Evolutionary conservation across 2,797 vertebrate species (phyloP).

Genomic region (Sternarchorhynchus goeldii): DNA sequence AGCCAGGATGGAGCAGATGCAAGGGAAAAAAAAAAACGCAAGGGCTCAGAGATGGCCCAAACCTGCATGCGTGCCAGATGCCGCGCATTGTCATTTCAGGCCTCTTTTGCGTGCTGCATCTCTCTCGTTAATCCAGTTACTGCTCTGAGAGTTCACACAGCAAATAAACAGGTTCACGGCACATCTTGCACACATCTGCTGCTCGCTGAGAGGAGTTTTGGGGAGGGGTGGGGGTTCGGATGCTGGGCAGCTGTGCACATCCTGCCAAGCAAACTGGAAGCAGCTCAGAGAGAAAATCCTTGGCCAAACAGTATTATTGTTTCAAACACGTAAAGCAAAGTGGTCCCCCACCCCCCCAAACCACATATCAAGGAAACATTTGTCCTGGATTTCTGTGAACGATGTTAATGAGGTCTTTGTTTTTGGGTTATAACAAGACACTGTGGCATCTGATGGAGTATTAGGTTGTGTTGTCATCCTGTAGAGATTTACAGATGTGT

Average conservation of each 20-base stretch:
- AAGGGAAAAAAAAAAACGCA: too few relatives aligned
- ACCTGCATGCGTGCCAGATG: too few relatives aligned
- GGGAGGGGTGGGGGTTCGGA: not conserved
- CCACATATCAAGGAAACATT: not conserved
- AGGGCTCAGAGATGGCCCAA: too few relatives aligned
- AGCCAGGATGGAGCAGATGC: too few relatives aligned
- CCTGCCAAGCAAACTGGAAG: constrained; percentile 15
- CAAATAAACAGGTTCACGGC: not conserved
- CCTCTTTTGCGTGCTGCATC: not conserved
- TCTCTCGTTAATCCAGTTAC: not conserved
- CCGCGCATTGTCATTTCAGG: too few relatives aligned
- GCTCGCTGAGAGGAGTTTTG: not conserved
- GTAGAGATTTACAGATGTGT: too few relatives aligned
- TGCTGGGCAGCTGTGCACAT: not conserved
- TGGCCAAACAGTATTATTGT: not conserved
- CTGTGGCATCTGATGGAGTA: too few relatives aligned
- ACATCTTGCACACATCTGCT: constrained; percentile 19
- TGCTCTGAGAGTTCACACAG: not conserved
- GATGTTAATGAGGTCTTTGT: too few relatives aligned
- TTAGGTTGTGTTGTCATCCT: too few relatives aligned
- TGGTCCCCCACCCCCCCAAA: too few relatives aligned
- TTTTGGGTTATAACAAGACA: too few relatives aligned
- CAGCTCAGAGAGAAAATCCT: constrained; percentile 21
- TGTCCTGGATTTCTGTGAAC: not conserved
- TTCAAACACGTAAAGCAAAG: not conserved